A percentile compares a stretch with the other conserved stretches of the same genome.
Evolutionary conservation across 1,140 invertebrate genomes (phyloP).

Genomic region (Drosophila teissieri): DNA sequence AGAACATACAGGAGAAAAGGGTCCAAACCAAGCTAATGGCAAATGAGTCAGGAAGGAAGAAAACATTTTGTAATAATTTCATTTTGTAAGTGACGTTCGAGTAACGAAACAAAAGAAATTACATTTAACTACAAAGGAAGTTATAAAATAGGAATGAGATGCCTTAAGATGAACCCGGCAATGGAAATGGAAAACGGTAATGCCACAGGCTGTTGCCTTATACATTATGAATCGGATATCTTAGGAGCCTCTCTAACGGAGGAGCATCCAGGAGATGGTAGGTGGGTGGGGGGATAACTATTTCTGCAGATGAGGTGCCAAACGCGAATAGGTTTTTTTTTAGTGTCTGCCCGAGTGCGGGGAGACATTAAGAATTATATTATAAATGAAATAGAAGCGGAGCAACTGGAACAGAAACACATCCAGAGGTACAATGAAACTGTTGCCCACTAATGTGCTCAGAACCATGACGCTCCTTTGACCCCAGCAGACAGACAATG

Average conservation of each 20-base stretch:
- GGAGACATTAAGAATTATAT: conserved; percentile 58
- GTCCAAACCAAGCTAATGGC: conserved; percentile 39
- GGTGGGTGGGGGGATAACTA: conserved; percentile 45
- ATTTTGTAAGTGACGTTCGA: conserved; percentile 84
- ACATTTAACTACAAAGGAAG: conserved; percentile 80
- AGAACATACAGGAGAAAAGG: conserved; percentile 30
- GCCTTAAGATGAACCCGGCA: conserved; percentile 25
- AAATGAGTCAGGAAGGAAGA: conserved; percentile 55
- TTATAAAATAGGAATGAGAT: conserved; percentile 37
- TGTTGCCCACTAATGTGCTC: conserved; percentile 71
- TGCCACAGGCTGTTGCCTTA: conserved; percentile 55
- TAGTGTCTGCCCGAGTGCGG: conserved; percentile 64
- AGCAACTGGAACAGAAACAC: conserved; percentile 26
- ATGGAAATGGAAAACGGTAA: conserved; percentile 10
- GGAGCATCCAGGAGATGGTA: too few species aligned
- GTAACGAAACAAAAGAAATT: conserved; percentile 84
- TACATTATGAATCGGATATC: conserved; percentile 77
- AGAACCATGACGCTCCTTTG: conserved; percentile 30
- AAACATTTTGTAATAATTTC: conserved; percentile 83
- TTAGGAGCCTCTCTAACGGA: conserved; percentile 25
- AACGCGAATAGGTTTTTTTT: conserved; percentile 73
- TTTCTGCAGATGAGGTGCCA: conserved; percentile 56
- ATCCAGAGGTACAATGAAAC: conserved; percentile 81
- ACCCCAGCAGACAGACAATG: conserved; percentile 58
- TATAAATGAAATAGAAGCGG: conserved; percentile 58